These are phyloP conservation scores for Caenorhabditis panamensis DNA, from an alignment of 2,888 invertebrate genomes.

Conservation along the genomic window DNA sequence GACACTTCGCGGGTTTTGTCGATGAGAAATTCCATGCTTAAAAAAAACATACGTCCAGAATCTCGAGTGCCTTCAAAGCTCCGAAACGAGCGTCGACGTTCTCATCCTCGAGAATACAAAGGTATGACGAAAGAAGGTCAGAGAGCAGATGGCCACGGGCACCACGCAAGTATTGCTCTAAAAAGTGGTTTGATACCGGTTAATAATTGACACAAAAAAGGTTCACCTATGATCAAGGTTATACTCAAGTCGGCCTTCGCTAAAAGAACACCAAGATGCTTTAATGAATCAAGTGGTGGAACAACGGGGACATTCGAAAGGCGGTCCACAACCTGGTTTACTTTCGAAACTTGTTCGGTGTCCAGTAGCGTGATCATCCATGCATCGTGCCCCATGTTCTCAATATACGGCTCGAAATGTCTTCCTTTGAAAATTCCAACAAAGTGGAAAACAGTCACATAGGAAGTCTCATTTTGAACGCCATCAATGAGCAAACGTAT, in stretches of 20 bases:
- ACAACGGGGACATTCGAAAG: conserved; percentile 78
- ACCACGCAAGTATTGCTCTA: conserved; percentile 74
- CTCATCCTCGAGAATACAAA: conserved; percentile 77
- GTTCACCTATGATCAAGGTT: conserved; percentile 55
- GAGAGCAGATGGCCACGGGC: conserved; percentile 71
- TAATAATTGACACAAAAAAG: background rate
- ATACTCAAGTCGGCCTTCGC: conserved; percentile 59
- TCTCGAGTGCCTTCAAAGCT: conserved; percentile 76
- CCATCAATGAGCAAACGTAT: conserved; percentile 62
- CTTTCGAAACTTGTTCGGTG: conserved; percentile 67
- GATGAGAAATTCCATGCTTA: too few species aligned
- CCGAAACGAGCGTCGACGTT: conserved; percentile 72
- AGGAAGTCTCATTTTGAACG: conserved; percentile 35
- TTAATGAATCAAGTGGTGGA: conserved; percentile 79
- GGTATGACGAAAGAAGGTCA: conserved; percentile 77
- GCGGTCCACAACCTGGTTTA: conserved; percentile 75
- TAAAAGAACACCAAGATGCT: conserved; percentile 74
- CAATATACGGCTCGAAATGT: conserved; percentile 70
- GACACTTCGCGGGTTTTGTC: too few species aligned
- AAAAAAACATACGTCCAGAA: conserved; percentile 67
- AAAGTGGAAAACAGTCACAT: conserved; percentile 71
- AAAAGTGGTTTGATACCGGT: background rate
- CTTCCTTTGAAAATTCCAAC: conserved; percentile 69
- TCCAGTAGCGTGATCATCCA: conserved; percentile 76
- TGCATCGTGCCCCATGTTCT: conserved; percentile 74